Evolutionary conservation across 2,888 invertebrate genomes (phyloP), one percentile per base, ranked within the genome.

Genomic region (Drosophila gaucha): DNA sequence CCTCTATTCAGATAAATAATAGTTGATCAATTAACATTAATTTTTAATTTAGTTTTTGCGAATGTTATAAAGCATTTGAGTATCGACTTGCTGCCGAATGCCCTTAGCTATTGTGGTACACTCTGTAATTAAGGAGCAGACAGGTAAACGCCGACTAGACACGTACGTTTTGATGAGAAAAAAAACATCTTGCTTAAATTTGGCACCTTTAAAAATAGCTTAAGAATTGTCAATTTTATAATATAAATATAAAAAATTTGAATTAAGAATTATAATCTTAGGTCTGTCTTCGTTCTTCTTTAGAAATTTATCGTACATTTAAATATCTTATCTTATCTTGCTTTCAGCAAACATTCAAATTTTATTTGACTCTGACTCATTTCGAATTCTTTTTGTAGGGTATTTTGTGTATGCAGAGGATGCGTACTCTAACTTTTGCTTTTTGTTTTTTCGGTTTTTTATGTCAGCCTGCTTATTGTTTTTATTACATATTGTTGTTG

Each of bases 401-500:
- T 38, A 6, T 43, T 20, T 20, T 9, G 41, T 24, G 74, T 74
- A 55, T 41, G 16, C 24, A 9, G 1, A 12, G 6, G 44, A 31
- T 20, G 31, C 22, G 26, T 20, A 30, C 16, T 22, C 26, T n/a
- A 20, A n/a, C 10, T 44, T 52, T 38, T 6, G 24, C 9, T 39
- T 10, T 14, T 16, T 39, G 26, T 26, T 33, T 46, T 35, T 43
- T 49, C 58, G 10, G 10, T 20, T 31, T 31, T 58, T 38, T 57
- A 55, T 38, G 49, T 30, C 54, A 38, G 75, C 36, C 47, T 60
- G 51, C 68, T 72, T 82, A 64, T 70, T 77, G 85, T 66, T 86
- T 80, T 80, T 80, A 86, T 76, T 69, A 65, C 55, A 72, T 63
- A 35, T 33, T 55, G 57, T 35, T 60, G 57, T 41, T 60, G 58